Conservation (phyloP, 2,797 vertebrate species). For the Enteromius viviparus region DNA sequence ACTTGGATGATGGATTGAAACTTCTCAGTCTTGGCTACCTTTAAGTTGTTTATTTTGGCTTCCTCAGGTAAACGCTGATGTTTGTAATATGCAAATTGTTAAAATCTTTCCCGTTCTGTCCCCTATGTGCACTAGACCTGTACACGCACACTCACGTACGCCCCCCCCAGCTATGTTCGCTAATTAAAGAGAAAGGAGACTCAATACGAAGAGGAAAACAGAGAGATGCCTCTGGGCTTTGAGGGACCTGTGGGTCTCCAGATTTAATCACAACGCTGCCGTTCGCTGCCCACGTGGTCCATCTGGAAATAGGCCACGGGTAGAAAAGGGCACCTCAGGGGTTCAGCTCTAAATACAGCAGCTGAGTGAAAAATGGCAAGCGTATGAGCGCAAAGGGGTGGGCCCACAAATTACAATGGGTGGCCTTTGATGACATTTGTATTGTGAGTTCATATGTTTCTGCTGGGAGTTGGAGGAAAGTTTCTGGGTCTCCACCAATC, state of each 20-base stretch:
- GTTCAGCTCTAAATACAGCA: constrained; percentile 54
- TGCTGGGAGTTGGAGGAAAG: neutral
- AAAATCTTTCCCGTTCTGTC: constrained; percentile 5
- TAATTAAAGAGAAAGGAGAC: constrained; percentile 68
- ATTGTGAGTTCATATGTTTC: neutral
- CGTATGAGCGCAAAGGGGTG: neutral
- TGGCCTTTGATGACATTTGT: constrained; percentile 5
- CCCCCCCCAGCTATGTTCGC: constrained; percentile 57
- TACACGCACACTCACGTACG: neutral
- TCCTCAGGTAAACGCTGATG: constrained; percentile 23
- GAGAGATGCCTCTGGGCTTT: constrained; percentile 60
- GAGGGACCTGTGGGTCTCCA: constrained; percentile 65
- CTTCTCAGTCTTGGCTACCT: neutral
- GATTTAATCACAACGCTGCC: constrained; percentile 67
- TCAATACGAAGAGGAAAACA: constrained; percentile 45
- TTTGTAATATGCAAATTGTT: constrained; percentile 38
- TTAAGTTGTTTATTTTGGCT: constrained; percentile 8
- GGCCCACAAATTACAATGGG: constrained; percentile 9
- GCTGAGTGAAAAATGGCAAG: constrained; percentile 34
- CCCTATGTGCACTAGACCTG: constrained; percentile 19
- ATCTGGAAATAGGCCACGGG: constrained; percentile 72
- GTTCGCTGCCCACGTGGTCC: constrained; percentile 66
- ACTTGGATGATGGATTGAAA: constrained; percentile 15
- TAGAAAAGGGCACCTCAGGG: constrained; percentile 50
- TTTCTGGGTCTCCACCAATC: neutral